These are phyloP conservation scores for Prionace glauca DNA, from an alignment of 2,797 vertebrate species.

Conservation along the genomic window DNA sequence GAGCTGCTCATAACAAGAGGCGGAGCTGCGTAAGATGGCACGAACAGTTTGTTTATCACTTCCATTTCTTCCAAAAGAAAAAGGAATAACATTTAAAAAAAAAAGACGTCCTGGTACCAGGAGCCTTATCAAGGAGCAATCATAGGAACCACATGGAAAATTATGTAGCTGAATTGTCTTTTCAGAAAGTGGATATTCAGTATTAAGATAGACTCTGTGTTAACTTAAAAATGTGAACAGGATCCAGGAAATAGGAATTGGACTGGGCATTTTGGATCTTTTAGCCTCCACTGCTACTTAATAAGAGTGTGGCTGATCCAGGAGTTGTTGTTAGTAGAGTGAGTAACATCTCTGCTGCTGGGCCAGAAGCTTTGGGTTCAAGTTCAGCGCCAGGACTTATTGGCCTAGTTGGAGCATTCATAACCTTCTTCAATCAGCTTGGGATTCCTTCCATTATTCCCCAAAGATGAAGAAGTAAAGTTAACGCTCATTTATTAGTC, in stretches of 20 bases:
- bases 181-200: neutral
- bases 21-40: neutral
- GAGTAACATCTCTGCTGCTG: too few species aligned
- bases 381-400: too few species aligned
- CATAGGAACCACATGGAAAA: neutral
- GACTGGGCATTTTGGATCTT: neutral
- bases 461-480: too few species aligned
- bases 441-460: too few species aligned
- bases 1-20: neutral
- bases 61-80: neutral
- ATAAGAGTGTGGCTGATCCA: neutral
- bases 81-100: neutral
- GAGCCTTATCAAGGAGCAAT: neutral
- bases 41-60: neutral
- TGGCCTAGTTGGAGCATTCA: too few species aligned
- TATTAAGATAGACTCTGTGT: neutral
- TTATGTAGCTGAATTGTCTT: neutral
- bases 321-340: too few species aligned
- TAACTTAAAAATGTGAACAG: neutral
- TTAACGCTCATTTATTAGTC: too few species aligned
- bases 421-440: too few species aligned
- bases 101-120: too few species aligned
- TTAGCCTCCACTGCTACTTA: neutral
- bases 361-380: too few species aligned
- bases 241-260: neutral